Evolutionary conservation across 1,140 invertebrate species (phyloP).

Genomic region (Callitettix versicolor): DNA sequence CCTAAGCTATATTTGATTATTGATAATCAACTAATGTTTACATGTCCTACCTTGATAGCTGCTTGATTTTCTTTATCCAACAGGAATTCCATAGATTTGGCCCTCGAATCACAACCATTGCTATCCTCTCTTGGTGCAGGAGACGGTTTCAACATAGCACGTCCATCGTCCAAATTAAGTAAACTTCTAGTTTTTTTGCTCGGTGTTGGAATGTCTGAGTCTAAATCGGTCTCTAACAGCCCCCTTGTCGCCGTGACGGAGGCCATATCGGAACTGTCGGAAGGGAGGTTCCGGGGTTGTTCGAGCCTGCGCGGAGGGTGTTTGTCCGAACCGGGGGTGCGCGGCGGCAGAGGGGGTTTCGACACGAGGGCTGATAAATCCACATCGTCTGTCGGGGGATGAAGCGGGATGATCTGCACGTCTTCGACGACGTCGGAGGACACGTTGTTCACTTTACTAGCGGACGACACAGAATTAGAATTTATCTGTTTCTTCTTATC

Average conservation of each 20-base stretch:
- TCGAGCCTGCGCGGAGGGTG: constrained; percentile 12
- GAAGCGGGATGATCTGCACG: constrained; percentile 35
- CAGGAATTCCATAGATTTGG: constrained; percentile 88
- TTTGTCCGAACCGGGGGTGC: constrained; percentile 16
- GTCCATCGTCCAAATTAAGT: constrained; percentile 56
- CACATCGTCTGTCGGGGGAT: constrained; percentile 23
- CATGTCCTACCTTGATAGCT: constrained; percentile 53
- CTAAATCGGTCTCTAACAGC: constrained; percentile 71
- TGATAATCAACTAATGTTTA: neutral
- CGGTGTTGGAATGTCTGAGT: constrained; percentile 45
- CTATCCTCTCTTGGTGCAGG: constrained; percentile 24
- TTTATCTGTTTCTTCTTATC: constrained; percentile 21
- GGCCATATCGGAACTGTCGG: constrained; percentile 13
- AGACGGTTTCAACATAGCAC: constrained; percentile 24
- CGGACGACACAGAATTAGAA: constrained; percentile 21
- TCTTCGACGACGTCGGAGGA: constrained; percentile 17
- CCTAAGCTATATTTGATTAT: neutral
- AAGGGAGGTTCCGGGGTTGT: constrained; percentile 27
- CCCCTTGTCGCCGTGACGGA: constrained; percentile 17
- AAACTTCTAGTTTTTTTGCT: constrained; percentile 56
- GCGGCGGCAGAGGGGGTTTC: constrained; percentile 11
- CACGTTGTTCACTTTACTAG: constrained; percentile 12
- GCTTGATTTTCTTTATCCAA: constrained; percentile 79
- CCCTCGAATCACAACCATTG: constrained; percentile 38
- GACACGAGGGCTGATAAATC: constrained; percentile 7